Base-by-base conservation (phyloP, 2,888 invertebrate genomes). In the Melanchra persicariae region DNA sequence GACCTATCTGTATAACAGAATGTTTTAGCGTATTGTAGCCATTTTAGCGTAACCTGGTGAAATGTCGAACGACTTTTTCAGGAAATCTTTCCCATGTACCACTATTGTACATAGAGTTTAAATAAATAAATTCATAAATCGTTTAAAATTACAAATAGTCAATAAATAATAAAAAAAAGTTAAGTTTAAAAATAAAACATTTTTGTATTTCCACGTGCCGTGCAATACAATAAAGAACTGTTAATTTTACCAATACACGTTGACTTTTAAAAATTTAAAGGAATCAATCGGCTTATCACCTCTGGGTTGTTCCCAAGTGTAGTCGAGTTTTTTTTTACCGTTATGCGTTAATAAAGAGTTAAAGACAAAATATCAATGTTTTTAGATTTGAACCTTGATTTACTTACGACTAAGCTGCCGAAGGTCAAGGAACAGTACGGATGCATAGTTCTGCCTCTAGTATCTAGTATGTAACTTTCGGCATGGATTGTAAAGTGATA, bases 351-450 rank as follows among this genome's bases (percentile, higher is more conserved):
- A n/a, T 45, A 57, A 57, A 24, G 2, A 22, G 15, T 10, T 34
- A 22, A 17, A 49, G 61, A 30, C 30, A 30, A 45, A 22, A 61
- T 34, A 61, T 47, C 0, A n/a, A 57, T 47, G 24, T 40, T 34
- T 40, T 55, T 49, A 40, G 3, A 72, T 55, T 64, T 43, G 40
- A 74, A 49, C 49, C 55, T 64, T 63, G 63, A 55, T 55, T 54
- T 55, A 54, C 37, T 55, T n/a, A 40, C 37, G 30, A 45, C 19
- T 47, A 17, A 45, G 43, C 34, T 52, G 37, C 19, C 12, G 26
- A 71, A 26, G 24, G 34, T 24, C 26, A 51, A 70, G 17, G 1
- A 60, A 58, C 22, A 57, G 1, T 34, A 45, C 30, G 22, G 37
- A 37, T 26, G n/a, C 49, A 15, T 49, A 47, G n/a, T 54, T 72